Evolutionary conservation across 2,888 invertebrate species (phyloP).

Genomic region (Biston betularia): DNA sequence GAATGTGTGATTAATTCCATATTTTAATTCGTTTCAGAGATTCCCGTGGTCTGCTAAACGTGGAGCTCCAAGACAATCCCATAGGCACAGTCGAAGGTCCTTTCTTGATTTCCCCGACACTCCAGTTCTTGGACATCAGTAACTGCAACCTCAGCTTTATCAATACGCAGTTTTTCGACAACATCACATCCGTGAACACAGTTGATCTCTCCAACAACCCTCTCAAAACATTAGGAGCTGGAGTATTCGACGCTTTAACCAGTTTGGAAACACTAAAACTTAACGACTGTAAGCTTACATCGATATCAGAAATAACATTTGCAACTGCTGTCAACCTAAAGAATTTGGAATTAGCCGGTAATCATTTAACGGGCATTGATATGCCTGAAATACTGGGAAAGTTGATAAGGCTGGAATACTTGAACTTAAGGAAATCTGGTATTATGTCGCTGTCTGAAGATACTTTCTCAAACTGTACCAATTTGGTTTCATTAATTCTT

Average conservation of each 20-base stretch:
- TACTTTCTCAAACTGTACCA: slow-evolving; percentile 88
- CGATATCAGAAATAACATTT: slow-evolving; percentile 86
- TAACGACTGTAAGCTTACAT: slow-evolving; percentile 88
- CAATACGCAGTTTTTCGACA: slow-evolving; percentile 88
- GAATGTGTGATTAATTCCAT: not conserved
- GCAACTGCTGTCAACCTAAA: slow-evolving; percentile 86
- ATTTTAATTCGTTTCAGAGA: slow-evolving; percentile 80
- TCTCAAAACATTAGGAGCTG: slow-evolving; percentile 83
- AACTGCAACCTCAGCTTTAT: slow-evolving; percentile 87
- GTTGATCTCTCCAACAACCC: slow-evolving; percentile 90
- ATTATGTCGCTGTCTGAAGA: slow-evolving; percentile 88
- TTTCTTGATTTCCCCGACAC: slow-evolving; percentile 88
- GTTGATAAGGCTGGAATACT: slow-evolving; percentile 86
- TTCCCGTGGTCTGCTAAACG: slow-evolving; percentile 88
- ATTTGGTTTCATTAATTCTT: slow-evolving; percentile 87
- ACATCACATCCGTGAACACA: slow-evolving; percentile 88
- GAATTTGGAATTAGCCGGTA: slow-evolving; percentile 87
- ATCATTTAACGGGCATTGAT: slow-evolving; percentile 83
- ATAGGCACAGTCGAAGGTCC: slow-evolving; percentile 87
- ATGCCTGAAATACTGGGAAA: slow-evolving; percentile 88
- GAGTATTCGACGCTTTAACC: slow-evolving; percentile 87
- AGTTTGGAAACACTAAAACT: slow-evolving; percentile 88
- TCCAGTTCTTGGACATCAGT: slow-evolving; percentile 89
- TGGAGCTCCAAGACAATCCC: slow-evolving; percentile 90
- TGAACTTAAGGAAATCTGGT: slow-evolving; percentile 87